Conservation (phyloP, 2,888 invertebrate genomes). For the Aquatica leii region DNA sequence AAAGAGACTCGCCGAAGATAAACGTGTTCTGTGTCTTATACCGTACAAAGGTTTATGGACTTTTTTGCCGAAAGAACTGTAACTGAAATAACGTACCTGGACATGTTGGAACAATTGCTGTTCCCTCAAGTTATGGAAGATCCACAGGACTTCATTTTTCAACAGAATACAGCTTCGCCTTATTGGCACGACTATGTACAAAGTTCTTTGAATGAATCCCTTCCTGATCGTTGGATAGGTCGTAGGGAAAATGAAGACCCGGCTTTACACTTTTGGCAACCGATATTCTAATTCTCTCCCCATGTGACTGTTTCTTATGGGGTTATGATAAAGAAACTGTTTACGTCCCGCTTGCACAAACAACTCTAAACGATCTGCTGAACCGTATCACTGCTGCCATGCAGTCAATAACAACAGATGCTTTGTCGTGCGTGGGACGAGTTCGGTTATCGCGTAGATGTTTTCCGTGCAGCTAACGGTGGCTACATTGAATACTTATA, state of each 20-base stretch:
- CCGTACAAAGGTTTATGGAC: conserved; percentile 8
- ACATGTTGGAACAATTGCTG: too few relatives aligned
- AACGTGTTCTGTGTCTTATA: too few relatives aligned
- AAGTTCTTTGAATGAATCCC: conserved; percentile 14
- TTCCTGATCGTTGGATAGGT: conserved; percentile 10
- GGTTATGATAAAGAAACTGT: conserved; percentile 7
- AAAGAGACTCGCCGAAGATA: too few relatives aligned
- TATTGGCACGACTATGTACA: neutral
- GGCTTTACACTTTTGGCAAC: conserved; percentile 4
- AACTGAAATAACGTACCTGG: conserved; percentile 7
- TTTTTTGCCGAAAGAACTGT: conserved; percentile 7
- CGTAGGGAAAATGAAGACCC: neutral
- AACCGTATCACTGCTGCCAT: conserved; percentile 6
- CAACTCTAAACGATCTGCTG: too few relatives aligned
- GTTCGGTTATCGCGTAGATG: conserved; percentile 9
- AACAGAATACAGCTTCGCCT: conserved; percentile 3
- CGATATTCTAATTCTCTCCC: conserved; percentile 9
- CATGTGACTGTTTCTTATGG: conserved; percentile 14
- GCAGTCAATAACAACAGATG: conserved; percentile 10
- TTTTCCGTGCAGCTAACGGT: conserved; percentile 10
- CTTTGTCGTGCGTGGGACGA: too few relatives aligned
- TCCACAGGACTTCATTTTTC: conserved; percentile 6
- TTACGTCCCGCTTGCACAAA: too few relatives aligned
- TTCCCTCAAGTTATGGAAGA: conserved; percentile 7
- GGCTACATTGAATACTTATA: conserved; percentile 15